Percentiles rank a stretch among this genome's conserved stretches.
phyloP scores from a whole-genome alignment of 2,888 invertebrate genomes.

The Torymus aiolomorphi region DNA sequence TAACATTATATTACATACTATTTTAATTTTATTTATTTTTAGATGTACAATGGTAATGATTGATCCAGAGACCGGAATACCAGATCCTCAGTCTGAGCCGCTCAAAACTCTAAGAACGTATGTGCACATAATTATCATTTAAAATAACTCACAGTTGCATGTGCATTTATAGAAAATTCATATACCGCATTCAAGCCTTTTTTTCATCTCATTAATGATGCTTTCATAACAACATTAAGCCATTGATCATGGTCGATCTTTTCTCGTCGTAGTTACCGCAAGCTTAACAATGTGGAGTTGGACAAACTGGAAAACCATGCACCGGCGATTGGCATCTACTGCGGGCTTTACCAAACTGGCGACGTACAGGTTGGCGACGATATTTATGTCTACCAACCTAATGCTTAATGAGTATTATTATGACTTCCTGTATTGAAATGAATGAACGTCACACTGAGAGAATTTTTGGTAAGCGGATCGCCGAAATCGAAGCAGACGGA shows the following conservation, averaged over 20 bases:
- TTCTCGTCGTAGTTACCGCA: constrained; percentile 62
- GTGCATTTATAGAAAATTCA: constrained; percentile 29
- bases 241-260: too few species aligned
- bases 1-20: not conserved
- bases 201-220: too few species aligned
- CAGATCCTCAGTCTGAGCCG: constrained; percentile 76
- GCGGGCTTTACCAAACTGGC: constrained; percentile 76
- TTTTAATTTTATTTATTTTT: constrained; percentile 27
- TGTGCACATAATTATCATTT: constrained; percentile 53
- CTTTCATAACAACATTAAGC: too few species aligned
- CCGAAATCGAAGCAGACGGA: too few species aligned
- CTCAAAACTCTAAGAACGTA: constrained; percentile 78
- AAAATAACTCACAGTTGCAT: not conserved
- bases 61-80: constrained; percentile 76
- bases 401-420: too few species aligned
- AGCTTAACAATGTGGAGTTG: constrained; percentile 61
- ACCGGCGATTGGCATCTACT: constrained; percentile 77
- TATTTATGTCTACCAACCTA: constrained; percentile 72
- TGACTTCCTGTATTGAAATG: too few species aligned
- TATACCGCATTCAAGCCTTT: too few species aligned
- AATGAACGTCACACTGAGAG: too few species aligned
- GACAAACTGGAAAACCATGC: constrained; percentile 69
- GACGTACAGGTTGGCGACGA: constrained; percentile 77
- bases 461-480: too few species aligned
- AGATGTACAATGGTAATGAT: constrained; percentile 76